Evolutionary conservation across 1,140 invertebrate genomes (phyloP).

Genomic region (Drosophila littoralis): DNA sequence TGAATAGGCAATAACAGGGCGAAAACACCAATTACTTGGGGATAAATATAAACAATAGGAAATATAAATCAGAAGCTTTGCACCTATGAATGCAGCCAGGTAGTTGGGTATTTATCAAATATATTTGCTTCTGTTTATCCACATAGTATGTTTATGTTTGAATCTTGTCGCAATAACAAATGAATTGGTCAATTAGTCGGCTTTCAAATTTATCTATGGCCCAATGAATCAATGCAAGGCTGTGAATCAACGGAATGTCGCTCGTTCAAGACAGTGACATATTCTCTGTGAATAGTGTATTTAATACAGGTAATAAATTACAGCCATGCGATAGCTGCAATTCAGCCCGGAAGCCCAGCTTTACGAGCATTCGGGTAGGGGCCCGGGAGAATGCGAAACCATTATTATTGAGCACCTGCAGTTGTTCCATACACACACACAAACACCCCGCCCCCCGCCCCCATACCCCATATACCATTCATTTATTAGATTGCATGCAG

Average conservation of each 20-base stretch:
- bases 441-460: background rate
- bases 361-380: background rate
- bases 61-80: background rate
- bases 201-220: slow-evolving; percentile 3
- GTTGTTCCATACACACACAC: background rate
- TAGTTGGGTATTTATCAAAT: background rate
- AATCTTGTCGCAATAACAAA: slow-evolving; percentile 9
- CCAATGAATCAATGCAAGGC: slow-evolving; percentile 4
- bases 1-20: background rate
- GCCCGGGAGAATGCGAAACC: slow-evolving; percentile 22
- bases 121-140: background rate
- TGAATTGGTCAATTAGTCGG: slow-evolving; percentile 15
- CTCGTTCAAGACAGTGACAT: slow-evolving; percentile 20
- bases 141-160: background rate
- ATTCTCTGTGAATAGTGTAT: slow-evolving; percentile 19
- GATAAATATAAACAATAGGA: background rate
- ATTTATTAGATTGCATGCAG: slow-evolving; percentile 71
- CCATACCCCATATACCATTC: slow-evolving; percentile 6
- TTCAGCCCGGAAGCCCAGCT: slow-evolving; percentile 29
- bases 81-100: background rate
- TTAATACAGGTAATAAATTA: slow-evolving; percentile 43
- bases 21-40: background rate
- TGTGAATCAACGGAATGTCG: slow-evolving; percentile 16
- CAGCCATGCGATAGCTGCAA: slow-evolving; percentile 28
- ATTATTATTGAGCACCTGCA: slow-evolving; percentile 43